Conservation (phyloP, 2,113 vertebrate genomes). For the Brachypteracias leptosomus region DNA sequence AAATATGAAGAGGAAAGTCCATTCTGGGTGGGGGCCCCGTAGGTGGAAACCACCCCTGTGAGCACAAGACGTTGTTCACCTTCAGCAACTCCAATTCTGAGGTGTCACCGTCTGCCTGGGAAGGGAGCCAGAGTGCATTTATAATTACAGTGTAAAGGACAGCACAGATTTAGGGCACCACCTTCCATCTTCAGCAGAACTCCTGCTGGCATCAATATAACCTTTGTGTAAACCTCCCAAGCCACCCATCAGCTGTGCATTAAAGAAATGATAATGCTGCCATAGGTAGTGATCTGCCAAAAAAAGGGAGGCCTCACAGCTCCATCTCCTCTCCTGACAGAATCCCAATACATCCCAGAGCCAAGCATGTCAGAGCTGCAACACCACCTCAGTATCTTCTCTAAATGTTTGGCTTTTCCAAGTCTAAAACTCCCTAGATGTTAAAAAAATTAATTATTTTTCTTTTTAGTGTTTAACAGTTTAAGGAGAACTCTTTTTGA, state of each 20-base stretch:
- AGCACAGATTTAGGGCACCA: not conserved
- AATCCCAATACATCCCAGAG: not conserved
- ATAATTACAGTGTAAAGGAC: not conserved
- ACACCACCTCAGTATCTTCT: not conserved
- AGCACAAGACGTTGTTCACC: not conserved
- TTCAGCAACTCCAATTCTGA: not conserved
- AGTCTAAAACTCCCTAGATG: not conserved
- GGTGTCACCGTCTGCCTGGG: not conserved
- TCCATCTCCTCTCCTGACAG: not conserved
- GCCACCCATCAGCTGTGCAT: not conserved
- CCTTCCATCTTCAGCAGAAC: not conserved
- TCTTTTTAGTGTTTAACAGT: not conserved
- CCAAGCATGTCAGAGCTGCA: not conserved
- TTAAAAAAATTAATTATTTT: not conserved
- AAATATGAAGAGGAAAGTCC: not conserved
- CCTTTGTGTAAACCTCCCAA: not conserved
- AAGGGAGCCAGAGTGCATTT: not conserved
- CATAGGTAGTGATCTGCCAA: not conserved
- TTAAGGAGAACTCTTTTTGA: not conserved
- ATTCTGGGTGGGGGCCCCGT: accelerated
- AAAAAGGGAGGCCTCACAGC: not conserved
- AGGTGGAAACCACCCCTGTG: not conserved
- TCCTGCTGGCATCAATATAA: not conserved
- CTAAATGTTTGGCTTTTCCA: accelerated
- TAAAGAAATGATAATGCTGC: not conserved